Evolutionary conservation across 2,888 invertebrate genomes (phyloP).

Genomic region (Lasius fuliginosus): DNA sequence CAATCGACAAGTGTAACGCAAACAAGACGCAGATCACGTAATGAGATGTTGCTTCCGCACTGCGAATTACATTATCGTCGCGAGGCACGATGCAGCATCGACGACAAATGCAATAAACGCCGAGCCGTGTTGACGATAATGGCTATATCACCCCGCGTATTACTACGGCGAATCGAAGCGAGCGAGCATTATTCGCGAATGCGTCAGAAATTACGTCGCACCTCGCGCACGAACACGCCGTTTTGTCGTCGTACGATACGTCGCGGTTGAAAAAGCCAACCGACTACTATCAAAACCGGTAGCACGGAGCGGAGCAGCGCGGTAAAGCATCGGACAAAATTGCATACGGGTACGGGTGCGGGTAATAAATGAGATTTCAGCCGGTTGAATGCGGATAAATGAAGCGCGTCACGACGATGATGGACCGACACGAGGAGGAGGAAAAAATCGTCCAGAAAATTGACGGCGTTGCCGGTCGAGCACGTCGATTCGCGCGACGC

Average conservation of each 20-base stretch:
- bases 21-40: conserved; percentile 51
- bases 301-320: background rate
- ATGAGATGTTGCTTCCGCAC: conserved; percentile 54
- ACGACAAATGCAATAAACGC: conserved; percentile 68
- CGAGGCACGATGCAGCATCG: conserved; percentile 30
- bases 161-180: conserved; percentile 48
- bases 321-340: conserved; percentile 53
- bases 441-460: conserved; percentile 70
- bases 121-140: conserved; percentile 60
- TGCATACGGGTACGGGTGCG: conserved; percentile 8
- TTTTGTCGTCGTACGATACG: conserved; percentile 33
- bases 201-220: conserved; percentile 41
- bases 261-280: conserved; percentile 29
- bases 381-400: conserved; percentile 70
- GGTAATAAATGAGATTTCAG: conserved; percentile 65
- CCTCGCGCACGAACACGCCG: conserved; percentile 22
- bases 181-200: conserved; percentile 29
- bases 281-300: background rate
- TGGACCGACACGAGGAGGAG: conserved; percentile 28
- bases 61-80: conserved; percentile 64
- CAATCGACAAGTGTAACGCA: conserved; percentile 20
- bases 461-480: conserved; percentile 47
- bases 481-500: conserved; percentile 23
- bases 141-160: conserved; percentile 36
- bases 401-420: conserved; percentile 53